A percentile compares a stretch with the other conserved stretches of the same genome.
Evolutionary conservation across 2,113 vertebrate genomes (phyloP).

Genomic region (Indicator indicator): DNA sequence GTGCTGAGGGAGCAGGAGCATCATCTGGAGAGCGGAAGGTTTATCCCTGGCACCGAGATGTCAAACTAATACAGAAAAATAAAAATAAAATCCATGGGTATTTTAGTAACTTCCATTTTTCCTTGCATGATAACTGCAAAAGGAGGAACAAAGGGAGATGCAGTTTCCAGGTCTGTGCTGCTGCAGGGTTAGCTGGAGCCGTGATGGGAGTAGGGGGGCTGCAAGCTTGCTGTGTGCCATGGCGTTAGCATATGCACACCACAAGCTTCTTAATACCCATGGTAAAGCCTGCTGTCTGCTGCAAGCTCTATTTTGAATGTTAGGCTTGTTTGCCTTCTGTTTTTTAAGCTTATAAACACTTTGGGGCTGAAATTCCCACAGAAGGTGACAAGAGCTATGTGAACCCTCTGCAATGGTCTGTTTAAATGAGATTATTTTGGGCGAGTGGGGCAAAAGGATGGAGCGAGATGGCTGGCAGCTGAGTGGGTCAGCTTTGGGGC

Average conservation of each 20-base stretch:
- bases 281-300: conserved; percentile 48
- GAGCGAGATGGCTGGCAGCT: neutral
- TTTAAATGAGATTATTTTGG: neutral
- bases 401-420: neutral
- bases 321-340: conserved; percentile 52
- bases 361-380: conserved; percentile 2
- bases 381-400: neutral
- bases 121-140: rapidly evolving
- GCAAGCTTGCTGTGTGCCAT: rapidly evolving
- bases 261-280: conserved; percentile 46
- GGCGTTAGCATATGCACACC: neutral
- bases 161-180: rapidly evolving
- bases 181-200: neutral
- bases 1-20: neutral
- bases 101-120: neutral
- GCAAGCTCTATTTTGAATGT: conserved; percentile 5
- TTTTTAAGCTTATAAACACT: conserved; percentile 53
- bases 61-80: neutral
- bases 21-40: neutral
- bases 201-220: neutral
- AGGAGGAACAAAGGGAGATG: neutral
- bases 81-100: neutral
- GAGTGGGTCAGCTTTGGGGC: neutral
- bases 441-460: neutral
- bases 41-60: neutral